Base-by-base conservation (phyloP, 2,113 vertebrate species). In the Neogobius melanostomus region DNA sequence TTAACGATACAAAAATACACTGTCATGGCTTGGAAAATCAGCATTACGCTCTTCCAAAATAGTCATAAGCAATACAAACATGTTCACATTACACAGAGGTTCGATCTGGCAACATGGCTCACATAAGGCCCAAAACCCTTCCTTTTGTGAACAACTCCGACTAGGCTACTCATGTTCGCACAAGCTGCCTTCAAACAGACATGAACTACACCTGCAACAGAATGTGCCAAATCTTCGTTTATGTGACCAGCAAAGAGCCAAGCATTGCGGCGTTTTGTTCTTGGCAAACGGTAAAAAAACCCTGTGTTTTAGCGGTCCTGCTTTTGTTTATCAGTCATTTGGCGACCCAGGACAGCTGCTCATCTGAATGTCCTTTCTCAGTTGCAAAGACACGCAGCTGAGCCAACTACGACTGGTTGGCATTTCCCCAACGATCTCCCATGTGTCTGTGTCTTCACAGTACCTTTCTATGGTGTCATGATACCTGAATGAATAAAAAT, bases 391-490 rank as follows among this genome's bases (percentile, higher is more conserved):
- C 6, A 93, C 93, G 3, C 93, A 94, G 86, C 93, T 93, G 65
- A 94, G 87, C 93, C 93, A 94, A 85, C 93, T 94, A 46, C 92
- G 92, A 68, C 93, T 94, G 63, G 92, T 93, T 36, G 90, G 91
- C 93, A 94, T 93, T 85, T 94, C 93, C 2, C 92, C 92, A 0
- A 93, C 86, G 3, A 94, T 91, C 80, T 94, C 93, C 93, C 93
- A 94, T 8, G 62, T 79, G 87, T 93, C 91, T 0, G 89, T 91
- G 60, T 92, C 90, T 0, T 93, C 92, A 68, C 91, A 91, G 75
- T 92, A 94, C 75, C 91, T 83, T 81, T 94, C 93, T 1, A 94
- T 94, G 16, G 93, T 94, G 83, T 94, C 93, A 1, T 94, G 92
- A 82, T 94, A 94, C 82, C 93, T 94, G 88, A 15, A 6, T 0